These are phyloP conservation scores for Acromyrmex echinatior DNA, from an alignment of 1,140 invertebrate species.

Conservation along the genomic window DNA sequence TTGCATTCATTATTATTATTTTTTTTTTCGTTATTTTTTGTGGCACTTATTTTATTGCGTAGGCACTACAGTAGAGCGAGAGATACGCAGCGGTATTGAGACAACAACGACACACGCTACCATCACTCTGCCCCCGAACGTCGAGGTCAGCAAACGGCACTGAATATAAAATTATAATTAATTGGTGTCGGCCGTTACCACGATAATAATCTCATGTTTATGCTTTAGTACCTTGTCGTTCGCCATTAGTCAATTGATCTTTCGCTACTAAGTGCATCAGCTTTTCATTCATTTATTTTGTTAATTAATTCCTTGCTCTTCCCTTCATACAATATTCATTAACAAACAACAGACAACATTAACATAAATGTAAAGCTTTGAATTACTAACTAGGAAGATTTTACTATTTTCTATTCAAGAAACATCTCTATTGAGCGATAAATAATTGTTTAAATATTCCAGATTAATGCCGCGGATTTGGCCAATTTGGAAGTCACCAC, in stretches of 20 bases:
- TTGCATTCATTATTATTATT: constrained; percentile 69
- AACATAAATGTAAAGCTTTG: constrained; percentile 42
- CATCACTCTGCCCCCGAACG: constrained; percentile 85
- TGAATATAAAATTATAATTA: constrained; percentile 65
- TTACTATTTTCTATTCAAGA: not conserved
- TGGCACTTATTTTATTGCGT: constrained; percentile 75
- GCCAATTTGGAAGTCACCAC: constrained; percentile 85
- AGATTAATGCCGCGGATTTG: constrained; percentile 85
- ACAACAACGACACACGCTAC: constrained; percentile 86
- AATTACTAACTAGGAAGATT: constrained; percentile 18
- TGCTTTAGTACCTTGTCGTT: constrained; percentile 57
- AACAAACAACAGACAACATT: constrained; percentile 27
- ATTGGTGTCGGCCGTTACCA: constrained; percentile 70
- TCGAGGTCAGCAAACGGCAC: constrained; percentile 84
- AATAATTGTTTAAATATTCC: constrained; percentile 64
- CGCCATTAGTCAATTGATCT: constrained; percentile 43
- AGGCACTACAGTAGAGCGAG: constrained; percentile 86
- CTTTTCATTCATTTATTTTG: constrained; percentile 46
- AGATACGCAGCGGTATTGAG: constrained; percentile 85
- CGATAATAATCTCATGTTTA: constrained; percentile 61
- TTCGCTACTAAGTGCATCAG: constrained; percentile 32
- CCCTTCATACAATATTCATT: constrained; percentile 16
- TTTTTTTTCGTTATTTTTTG: constrained; percentile 74
- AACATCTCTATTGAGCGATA: not conserved
- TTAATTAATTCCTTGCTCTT: constrained; percentile 5